Conservation (phyloP, 1,140 invertebrate species). For the Caenorhabditis inopinata region DNA sequence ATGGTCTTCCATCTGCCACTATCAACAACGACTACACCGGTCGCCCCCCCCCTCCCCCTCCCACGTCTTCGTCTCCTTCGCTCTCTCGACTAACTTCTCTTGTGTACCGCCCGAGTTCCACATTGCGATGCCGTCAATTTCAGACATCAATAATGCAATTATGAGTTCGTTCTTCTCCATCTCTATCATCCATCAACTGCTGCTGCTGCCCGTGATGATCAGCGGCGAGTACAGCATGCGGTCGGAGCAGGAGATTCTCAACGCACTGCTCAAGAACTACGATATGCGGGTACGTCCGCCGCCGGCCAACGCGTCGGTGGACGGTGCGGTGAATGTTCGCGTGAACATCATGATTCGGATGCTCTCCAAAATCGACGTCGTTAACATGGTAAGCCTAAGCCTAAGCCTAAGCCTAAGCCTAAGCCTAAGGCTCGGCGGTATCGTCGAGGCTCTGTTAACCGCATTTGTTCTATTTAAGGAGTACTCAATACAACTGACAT, state of each 20-base stretch:
- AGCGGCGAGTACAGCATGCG: neutral
- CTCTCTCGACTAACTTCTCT: too few relatives aligned
- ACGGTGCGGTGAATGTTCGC: constrained; percentile 46
- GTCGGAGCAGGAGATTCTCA: constrained; percentile 48
- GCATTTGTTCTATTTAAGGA: too few relatives aligned
- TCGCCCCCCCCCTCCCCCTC: neutral
- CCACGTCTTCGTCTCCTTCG: neutral
- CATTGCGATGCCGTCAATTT: neutral
- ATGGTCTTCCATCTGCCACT: neutral
- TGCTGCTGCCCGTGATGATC: neutral
- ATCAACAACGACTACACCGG: too few relatives aligned
- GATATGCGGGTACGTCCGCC: constrained; percentile 50
- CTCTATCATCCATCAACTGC: neutral
- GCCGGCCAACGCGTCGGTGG: constrained; percentile 38
- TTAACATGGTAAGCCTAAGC: constrained; percentile 52
- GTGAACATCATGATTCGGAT: constrained; percentile 55
- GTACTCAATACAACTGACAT: constrained; percentile 52
- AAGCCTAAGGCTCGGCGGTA: too few relatives aligned
- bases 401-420: too few relatives aligned
- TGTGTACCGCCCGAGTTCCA: too few relatives aligned
- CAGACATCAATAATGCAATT: neutral
- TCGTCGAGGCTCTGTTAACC: too few relatives aligned
- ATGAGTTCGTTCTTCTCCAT: neutral
- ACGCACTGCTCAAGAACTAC: constrained; percentile 47
- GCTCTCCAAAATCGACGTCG: constrained; percentile 52